Evolutionary conservation across 1,140 invertebrate species (phyloP), one percentile per base, ranked within the genome.

Genomic region (Drosophila baimaii): DNA sequence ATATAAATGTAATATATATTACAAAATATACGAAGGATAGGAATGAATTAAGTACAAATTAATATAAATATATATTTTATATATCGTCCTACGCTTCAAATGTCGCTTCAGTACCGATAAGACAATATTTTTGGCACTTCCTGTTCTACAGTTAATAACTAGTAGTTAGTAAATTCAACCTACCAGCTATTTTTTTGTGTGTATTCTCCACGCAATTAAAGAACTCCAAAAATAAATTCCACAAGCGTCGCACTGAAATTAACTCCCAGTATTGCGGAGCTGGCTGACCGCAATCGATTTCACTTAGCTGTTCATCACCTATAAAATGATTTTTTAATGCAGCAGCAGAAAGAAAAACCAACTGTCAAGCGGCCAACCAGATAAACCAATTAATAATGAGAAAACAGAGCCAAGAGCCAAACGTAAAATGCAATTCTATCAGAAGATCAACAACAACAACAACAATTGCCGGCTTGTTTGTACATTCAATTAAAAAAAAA

Each of bases 401-500:
- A 74, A 66, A 79, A 78, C 41, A 69, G 47, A 49, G 69, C 69
- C 69, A 72, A 71, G 69, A 72, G 52, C 52, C 74, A 77, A 64
- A 77, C 64, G 75, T 59, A 37, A 77, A 77, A 69, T 55, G 49
- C 55, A 55, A 25, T 77, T 73, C 61, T 68, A 81, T 73, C 65
- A 74, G 54, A 51, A 81, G 68, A 77, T 59, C 61, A 76, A 57
- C 61, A 77, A 62, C 35, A 61, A 19, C 13, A n/a, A n/a, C n/a
- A n/a, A 29, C 25, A 57, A 46, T 35, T 54, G 27, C 52, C 35
- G 55, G 63, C 63, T 62, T 77, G 58, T 75, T 76, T 78, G 58
- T 70, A 66, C 52, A 88, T 79, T 85, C 74, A 85, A 81, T 85
- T 85, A 79, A 69, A 82, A 78, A 72, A 51, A 33, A 54, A 81